Conservation (phyloP, 2,888 invertebrate genomes). For the Petrolisthes manimaculis region DNA sequence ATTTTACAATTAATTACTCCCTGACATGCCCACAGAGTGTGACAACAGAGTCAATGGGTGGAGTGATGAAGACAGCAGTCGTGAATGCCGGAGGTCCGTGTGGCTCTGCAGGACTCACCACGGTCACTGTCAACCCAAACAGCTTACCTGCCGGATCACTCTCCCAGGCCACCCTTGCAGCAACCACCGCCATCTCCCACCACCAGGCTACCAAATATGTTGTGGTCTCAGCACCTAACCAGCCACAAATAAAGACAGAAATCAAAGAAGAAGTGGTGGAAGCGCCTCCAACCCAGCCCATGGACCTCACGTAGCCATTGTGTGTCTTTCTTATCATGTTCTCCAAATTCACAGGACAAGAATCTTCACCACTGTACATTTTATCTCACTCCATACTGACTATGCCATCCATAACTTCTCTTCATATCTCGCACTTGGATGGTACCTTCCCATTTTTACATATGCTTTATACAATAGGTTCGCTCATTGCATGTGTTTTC, state of each 20-base stretch:
- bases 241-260: conserved; percentile 55
- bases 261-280: conserved; percentile 55
- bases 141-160: conserved; percentile 38
- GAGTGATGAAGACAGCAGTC: conserved; percentile 54
- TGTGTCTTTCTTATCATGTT: too few relatives aligned
- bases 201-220: conserved; percentile 57
- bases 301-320: conserved; percentile 31
- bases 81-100: conserved; percentile 39
- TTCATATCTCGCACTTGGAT: too few relatives aligned
- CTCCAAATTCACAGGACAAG: too few relatives aligned
- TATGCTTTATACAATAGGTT: too few relatives aligned
- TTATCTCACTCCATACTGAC: too few relatives aligned
- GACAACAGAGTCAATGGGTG: conserved; percentile 47
- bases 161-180: conserved; percentile 27
- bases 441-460: too few relatives aligned
- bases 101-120: conserved; percentile 35
- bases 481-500: too few relatives aligned
- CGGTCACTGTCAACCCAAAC: conserved; percentile 44
- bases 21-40: conserved; percentile 32
- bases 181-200: not conserved
- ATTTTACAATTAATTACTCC: not conserved
- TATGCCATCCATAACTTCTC: too few relatives aligned
- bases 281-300: conserved; percentile 24
- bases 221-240: conserved; percentile 57
- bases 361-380: too few relatives aligned